phyloP scores from a whole-genome alignment of 2,113 vertebrate genomes.

The Gobiocypris rarus region DNA sequence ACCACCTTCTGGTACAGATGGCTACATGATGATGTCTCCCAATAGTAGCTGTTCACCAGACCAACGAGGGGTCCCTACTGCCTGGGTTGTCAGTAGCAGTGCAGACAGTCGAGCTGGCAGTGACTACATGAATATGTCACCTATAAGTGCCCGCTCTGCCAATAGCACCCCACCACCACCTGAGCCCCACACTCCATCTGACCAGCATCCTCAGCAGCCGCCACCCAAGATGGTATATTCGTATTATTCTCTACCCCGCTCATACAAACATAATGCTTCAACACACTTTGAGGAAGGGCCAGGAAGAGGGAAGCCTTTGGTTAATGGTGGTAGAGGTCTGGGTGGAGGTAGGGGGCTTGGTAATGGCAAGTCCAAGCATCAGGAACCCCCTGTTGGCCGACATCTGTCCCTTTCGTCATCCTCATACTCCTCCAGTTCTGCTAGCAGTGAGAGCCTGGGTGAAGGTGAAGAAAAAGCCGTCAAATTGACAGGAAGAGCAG shows the following conservation, averaged over 20 bases:
- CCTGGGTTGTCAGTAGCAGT: conserved; percentile 73
- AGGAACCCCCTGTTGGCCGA: conserved; percentile 52
- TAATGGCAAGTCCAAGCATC: conserved; percentile 44
- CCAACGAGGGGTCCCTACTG: conserved; percentile 66
- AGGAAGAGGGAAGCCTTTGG: conserved; percentile 67
- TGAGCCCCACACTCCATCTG: conserved; percentile 57
- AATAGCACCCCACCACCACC: conserved; percentile 71
- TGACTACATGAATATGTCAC: conserved; percentile 86
- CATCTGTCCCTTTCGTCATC: conserved; percentile 75
- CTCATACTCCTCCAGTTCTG: conserved; percentile 81
- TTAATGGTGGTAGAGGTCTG: conserved; percentile 58
- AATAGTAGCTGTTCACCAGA: conserved; percentile 81
- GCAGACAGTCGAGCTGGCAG: conserved; percentile 70
- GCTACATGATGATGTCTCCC: conserved; percentile 84
- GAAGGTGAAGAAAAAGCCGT: conserved; percentile 71
- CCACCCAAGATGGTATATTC: conserved; percentile 78
- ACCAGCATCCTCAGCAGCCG: conserved; percentile 66
- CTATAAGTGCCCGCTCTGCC: conserved; percentile 74
- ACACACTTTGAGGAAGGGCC: conserved; percentile 69
- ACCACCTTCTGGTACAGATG: conserved; percentile 67
- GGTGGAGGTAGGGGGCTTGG: conserved; percentile 48
- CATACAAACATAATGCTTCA: conserved; percentile 73
- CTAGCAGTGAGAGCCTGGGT: conserved; percentile 82
- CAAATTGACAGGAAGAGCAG: conserved; percentile 49
- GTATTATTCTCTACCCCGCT: conserved; percentile 77